Evolutionary conservation across 2,888 invertebrate species (phyloP).

Genomic region (Heliconius ethilla): DNA sequence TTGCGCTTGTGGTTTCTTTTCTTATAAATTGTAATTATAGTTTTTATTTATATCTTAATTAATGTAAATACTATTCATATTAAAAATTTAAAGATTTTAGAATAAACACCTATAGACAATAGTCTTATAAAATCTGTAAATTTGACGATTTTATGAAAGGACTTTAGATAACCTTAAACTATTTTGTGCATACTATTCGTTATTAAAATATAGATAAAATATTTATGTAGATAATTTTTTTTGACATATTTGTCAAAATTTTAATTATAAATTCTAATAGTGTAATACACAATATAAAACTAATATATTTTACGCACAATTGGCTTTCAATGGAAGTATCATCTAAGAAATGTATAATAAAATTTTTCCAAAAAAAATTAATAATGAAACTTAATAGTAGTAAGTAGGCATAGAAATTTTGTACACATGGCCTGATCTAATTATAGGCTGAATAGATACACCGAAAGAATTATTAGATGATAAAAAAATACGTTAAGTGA

Average conservation of each 20-base stretch:
- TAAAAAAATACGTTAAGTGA: not conserved
- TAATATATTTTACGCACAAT: slow-evolving; percentile 6
- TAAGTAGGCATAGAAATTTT: slow-evolving; percentile 32
- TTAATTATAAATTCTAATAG: not conserved
- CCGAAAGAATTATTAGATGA: slow-evolving; percentile 1
- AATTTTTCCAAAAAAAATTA: slow-evolving; percentile 20
- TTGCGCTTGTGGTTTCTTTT: not conserved
- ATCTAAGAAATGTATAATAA: not conserved
- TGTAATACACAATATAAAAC: not conserved
- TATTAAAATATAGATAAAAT: not conserved
- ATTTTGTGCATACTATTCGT: not conserved
- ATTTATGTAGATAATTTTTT: not conserved
- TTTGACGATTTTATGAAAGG: not conserved
- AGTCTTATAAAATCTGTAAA: slow-evolving; percentile 14
- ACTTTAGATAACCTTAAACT: not conserved
- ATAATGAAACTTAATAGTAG: slow-evolving; percentile 1
- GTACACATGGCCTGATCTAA: slow-evolving; percentile 31
- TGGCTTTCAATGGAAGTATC: not conserved
- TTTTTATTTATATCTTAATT: not conserved
- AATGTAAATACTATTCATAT: not conserved
- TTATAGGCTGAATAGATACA: slow-evolving; percentile 23
- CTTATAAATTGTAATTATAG: not conserved
- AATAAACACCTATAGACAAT: not conserved
- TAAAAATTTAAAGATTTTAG: not conserved
- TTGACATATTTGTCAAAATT: slow-evolving; percentile 1